Percentiles rank a stretch among this genome's conserved stretches.
Evolutionary conservation across 2,797 vertebrate species (phyloP).

Genomic region (Tauraco hartlaubi): DNA sequence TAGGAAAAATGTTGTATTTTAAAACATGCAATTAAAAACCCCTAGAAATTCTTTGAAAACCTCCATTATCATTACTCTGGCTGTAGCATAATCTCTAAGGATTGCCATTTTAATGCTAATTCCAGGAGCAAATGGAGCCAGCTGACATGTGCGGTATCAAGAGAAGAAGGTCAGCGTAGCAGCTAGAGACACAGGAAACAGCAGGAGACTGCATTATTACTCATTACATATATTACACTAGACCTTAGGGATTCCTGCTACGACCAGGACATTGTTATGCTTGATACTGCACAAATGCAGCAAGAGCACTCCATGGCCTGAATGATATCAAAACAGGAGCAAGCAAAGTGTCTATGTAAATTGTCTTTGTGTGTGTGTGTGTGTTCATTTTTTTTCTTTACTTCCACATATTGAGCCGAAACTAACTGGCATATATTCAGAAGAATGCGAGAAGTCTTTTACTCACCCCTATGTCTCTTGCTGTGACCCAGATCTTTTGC

Average conservation of each 20-base stretch:
- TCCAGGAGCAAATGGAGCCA: constrained; percentile 57
- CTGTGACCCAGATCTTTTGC: not conserved
- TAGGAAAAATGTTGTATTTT: not conserved
- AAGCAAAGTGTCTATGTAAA: not conserved
- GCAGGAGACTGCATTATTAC: constrained; percentile 62
- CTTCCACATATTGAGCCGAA: not conserved
- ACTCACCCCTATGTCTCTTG: not conserved
- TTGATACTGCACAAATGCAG: not conserved
- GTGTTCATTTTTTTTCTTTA: not conserved
- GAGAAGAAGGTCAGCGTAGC: constrained; percentile 32
- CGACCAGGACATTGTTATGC: constrained; percentile 13
- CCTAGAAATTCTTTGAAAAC: not conserved
- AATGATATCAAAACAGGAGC: not conserved
- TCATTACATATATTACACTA: constrained; percentile 52
- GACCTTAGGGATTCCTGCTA: constrained; percentile 15
- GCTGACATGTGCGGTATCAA: constrained; percentile 51
- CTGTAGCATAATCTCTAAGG: constrained; percentile 45
- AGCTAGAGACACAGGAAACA: constrained; percentile 42
- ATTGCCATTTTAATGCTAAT: constrained; percentile 69
- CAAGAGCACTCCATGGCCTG: not conserved
- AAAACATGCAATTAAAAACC: not conserved
- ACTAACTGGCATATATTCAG: not conserved
- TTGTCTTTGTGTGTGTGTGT: not conserved
- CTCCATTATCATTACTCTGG: not conserved
- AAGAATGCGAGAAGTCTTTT: not conserved